A percentile compares a stretch with the other conserved stretches of the same genome.
Conservation (phyloP, 2,113 vertebrate genomes). For the Dasypus novemcinctus region DNA sequence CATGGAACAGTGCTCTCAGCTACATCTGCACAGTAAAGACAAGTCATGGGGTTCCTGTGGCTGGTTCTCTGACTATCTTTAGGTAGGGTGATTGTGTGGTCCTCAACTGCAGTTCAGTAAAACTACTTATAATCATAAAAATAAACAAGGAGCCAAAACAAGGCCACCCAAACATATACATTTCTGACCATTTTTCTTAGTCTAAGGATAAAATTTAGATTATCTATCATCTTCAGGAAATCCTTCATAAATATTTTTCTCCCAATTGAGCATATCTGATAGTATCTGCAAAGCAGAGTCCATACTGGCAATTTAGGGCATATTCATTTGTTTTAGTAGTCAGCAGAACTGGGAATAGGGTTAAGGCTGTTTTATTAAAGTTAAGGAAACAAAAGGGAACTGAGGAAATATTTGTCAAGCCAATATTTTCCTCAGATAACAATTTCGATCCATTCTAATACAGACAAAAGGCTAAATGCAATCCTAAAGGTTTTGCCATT, state of each 20-base stretch:
- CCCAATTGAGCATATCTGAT: neutral
- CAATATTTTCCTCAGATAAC: constrained; percentile 17
- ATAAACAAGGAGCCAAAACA: neutral
- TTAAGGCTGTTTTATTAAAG: neutral
- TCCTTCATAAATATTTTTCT: neutral
- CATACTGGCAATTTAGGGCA: neutral
- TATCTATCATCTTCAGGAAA: neutral
- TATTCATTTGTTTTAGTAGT: neutral
- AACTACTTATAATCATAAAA: neutral
- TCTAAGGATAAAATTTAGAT: neutral
- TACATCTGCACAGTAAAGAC: neutral
- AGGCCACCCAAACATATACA: neutral
- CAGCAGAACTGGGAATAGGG: neutral
- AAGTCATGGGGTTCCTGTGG: neutral
- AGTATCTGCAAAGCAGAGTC: neutral
- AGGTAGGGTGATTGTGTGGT: neutral
- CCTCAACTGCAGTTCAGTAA: neutral
- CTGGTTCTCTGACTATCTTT: neutral
- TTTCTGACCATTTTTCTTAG: neutral
- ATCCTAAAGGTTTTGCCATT: neutral
- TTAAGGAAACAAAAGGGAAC: neutral
- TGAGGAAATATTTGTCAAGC: neutral
- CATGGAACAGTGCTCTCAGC: neutral
- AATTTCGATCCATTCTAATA: constrained; percentile 30
- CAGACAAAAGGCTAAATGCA: neutral